These are phyloP conservation scores for Helogale parvula DNA, from an alignment of 2,113 vertebrate species.

Conservation along the genomic window DNA sequence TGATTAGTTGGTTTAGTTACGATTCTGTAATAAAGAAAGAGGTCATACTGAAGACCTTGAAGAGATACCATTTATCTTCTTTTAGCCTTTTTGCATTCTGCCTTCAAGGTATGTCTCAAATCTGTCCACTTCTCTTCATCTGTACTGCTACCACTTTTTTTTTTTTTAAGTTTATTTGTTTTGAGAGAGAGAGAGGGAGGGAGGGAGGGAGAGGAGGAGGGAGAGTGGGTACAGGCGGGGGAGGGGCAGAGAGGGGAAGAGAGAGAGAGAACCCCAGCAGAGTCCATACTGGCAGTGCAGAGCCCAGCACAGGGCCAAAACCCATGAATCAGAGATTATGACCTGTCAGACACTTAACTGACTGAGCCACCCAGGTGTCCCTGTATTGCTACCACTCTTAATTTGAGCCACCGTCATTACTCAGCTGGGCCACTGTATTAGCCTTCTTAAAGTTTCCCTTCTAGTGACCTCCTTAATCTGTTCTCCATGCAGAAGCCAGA, in stretches of 20 bases:
- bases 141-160: not conserved
- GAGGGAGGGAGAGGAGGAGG: too few relatives aligned
- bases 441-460: constrained; percentile 6
- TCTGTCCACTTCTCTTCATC: not conserved
- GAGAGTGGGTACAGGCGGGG: too few relatives aligned
- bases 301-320: too few relatives aligned
- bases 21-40: not conserved
- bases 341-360: too few relatives aligned
- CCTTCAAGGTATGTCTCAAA: not conserved
- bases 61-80: constrained; percentile 5
- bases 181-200: too few relatives aligned
- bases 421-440: not conserved
- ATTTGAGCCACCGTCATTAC: not conserved
- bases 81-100: constrained; percentile 23
- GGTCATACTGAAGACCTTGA: not conserved
- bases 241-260: too few relatives aligned
- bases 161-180: too few relatives aligned
- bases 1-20: constrained; percentile 24
- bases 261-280: too few relatives aligned
- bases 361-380: too few relatives aligned
- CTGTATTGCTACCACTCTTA: not conserved
- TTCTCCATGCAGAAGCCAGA: not conserved
- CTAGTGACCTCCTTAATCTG: not conserved
- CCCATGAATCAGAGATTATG: too few relatives aligned
- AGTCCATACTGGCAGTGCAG: too few relatives aligned